Base-by-base conservation (phyloP, 2,797 vertebrate genomes). In the Cynodonichthys magdalenae region DNA sequence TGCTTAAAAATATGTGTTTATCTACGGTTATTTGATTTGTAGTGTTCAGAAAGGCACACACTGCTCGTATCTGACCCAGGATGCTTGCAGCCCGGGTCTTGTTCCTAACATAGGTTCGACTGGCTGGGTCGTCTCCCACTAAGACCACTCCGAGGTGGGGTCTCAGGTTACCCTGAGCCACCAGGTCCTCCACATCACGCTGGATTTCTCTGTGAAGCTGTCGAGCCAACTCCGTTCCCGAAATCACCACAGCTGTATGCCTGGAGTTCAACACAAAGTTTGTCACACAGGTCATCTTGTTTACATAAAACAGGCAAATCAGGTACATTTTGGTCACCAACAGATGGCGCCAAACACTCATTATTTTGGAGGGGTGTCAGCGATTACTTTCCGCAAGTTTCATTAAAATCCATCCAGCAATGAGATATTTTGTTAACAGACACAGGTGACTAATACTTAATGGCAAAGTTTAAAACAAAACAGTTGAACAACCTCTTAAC, bases 91-190 rank as follows among this genome's bases (percentile, higher is more conserved):
- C 94, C 69, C 90, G 94, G 59, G 95, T 94, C 92, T 98, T 98
- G 87, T 95, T 97, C 82, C 87, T 94, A 46, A 97, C 96, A 4
- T 97, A 98, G 14, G 93, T 94, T 17, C 92, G 95, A 77, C 96
- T 97, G 65, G 96, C 96, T 7, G 95, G 94, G 71, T 96, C 91
- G 47, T 96, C 93, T 17, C 97, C 96, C n/a, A 98, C 95, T 53
- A 96, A 78, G 24, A 98, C 74, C 42, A 97, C 96, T 68, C 94
- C 95, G 20, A 98, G 92, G 57, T 96, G 95, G 70, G 97, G 97
- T 82, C 95, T 94, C 87, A 90, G 92, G 88, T 96, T 95, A 52
- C 96, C 96, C 77, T 91, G 83, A 3, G 92, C 90, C 3, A 96
- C 71, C 76, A 95, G 94, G 0, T 90, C 92, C 14, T 95, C 94